Base-by-base conservation (phyloP, 2,113 vertebrate genomes). In the Myiozetetes cayanensis region DNA sequence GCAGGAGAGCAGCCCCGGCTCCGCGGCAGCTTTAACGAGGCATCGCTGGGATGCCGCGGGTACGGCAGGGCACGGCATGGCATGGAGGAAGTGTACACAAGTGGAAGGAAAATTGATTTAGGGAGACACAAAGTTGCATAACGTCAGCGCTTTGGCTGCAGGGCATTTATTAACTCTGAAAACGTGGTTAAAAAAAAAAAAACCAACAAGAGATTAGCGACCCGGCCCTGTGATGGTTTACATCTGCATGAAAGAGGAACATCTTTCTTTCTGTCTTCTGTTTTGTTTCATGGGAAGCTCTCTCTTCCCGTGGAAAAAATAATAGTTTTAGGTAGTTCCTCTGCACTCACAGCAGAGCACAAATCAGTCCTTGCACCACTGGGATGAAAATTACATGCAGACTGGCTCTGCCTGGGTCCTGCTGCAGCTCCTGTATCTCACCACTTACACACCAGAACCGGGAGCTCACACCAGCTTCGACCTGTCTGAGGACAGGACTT, bases 91-190 rank as follows among this genome's bases (percentile, higher is more conserved):
- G 84, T 67, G 65, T 7, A 61, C 86, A 47, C 59, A 67, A 81
- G 89, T 35, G 80, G 80, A 86, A 93, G 50, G 67, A 56, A 89
- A 93, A 93, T 85, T 87, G 77, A 94, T 94, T 89, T 61, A 85
- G 84, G 62, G 73, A 85, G 76, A 78, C 80, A 52, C 0, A 4
- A 41, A 71, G 47, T 93, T 96, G 92, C 86, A 33, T 84, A 96
- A 95, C 47, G 9, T 59, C 76, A 71, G 39, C 20, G 4, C 39
- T 82, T 72, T 92, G 84, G 84, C 68, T 43, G 8, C 24, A 25
- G 49, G 61, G 44, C 52, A 59, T 35, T 84, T 33, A 87, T 90
- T 94, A 91, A 75, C 61, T 82, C 47, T 56, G 55, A 88, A 90
- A 74, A 68, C 73, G 49, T 25, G 10, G 55, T 55, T 25, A 3